Evolutionary conservation across 2,797 vertebrate genomes (phyloP).

Genomic region (Oreochromis mossambicus): DNA sequence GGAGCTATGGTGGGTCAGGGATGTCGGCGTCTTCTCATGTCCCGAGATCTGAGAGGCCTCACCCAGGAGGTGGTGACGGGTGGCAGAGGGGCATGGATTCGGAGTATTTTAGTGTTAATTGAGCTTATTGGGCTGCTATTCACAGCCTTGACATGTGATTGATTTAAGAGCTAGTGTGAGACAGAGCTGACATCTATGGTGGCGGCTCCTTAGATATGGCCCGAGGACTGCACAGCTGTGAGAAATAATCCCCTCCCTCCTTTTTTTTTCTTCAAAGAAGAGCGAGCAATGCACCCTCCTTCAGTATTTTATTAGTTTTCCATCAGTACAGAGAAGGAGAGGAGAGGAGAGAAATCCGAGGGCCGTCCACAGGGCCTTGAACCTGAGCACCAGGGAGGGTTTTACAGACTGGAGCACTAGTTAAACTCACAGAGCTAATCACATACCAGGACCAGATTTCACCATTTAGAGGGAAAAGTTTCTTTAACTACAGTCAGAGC

Average conservation of each 20-base stretch:
- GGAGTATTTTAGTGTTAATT: slow-evolving; percentile 77
- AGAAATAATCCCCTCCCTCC: slow-evolving; percentile 44
- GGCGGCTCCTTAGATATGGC: slow-evolving; percentile 64
- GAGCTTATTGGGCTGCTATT: slow-evolving; percentile 77
- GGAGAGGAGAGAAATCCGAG: slow-evolving; percentile 20
- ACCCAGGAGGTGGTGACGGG: slow-evolving; percentile 70
- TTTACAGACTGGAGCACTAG: slow-evolving; percentile 8
- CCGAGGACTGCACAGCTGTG: slow-evolving; percentile 63
- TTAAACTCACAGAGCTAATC: not conserved
- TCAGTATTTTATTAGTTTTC: slow-evolving; percentile 64
- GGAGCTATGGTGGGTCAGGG: slow-evolving; percentile 1
- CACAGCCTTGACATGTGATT: slow-evolving; percentile 69
- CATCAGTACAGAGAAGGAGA: slow-evolving; percentile 5
- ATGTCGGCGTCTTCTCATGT: slow-evolving; percentile 64
- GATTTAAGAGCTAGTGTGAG: slow-evolving; percentile 70
- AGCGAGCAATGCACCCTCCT: slow-evolving; percentile 42
- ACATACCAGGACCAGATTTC: not conserved
- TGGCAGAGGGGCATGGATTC: slow-evolving; percentile 69
- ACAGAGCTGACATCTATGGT: slow-evolving; percentile 38
- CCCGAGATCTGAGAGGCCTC: slow-evolving; percentile 63
- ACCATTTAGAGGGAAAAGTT: not conserved
- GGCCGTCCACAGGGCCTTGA: slow-evolving; percentile 15
- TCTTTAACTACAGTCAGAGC: not conserved
- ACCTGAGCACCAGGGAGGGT: slow-evolving; percentile 10
- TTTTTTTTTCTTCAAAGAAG: slow-evolving; percentile 38